Conservation (phyloP, 64 coral and sea anemone species). For the Stichodactyla mertensii region DNA sequence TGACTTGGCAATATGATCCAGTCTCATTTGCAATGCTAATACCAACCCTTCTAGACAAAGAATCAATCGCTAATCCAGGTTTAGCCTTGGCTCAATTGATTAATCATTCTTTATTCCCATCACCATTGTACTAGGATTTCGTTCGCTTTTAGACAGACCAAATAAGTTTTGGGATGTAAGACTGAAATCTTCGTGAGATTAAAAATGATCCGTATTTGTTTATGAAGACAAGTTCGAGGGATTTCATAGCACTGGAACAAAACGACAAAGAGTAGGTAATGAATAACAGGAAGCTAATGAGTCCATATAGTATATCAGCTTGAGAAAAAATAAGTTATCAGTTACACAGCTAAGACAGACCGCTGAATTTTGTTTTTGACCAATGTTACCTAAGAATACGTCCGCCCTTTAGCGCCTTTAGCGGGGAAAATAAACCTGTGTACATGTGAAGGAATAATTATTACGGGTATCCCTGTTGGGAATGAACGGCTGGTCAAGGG, state of each 20-base stretch:
- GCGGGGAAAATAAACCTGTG: too few relatives aligned
- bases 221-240: neutral
- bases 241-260: neutral
- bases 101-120: neutral
- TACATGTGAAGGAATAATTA: too few relatives aligned
- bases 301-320: neutral
- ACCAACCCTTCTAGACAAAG: slow-evolving; percentile 10
- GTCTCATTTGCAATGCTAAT: slow-evolving; percentile 27
- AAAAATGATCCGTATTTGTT: neutral
- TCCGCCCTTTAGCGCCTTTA: too few relatives aligned
- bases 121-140: neutral
- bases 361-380: too few relatives aligned
- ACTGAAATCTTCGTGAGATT: neutral
- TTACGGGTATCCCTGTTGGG: too few relatives aligned
- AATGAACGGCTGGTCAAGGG: too few relatives aligned
- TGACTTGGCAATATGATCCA: neutral
- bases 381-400: too few relatives aligned
- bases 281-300: neutral
- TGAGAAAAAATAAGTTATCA: neutral
- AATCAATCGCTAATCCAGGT: slow-evolving; percentile 5
- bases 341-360: neutral
- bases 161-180: neutral
- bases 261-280: neutral
- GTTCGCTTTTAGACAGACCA: neutral
- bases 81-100: slow-evolving; percentile 26